Evolutionary conservation across 2,113 vertebrate genomes (phyloP), one percentile per base, ranked within the genome.

Genomic region (Eudyptes chrysolophus): DNA sequence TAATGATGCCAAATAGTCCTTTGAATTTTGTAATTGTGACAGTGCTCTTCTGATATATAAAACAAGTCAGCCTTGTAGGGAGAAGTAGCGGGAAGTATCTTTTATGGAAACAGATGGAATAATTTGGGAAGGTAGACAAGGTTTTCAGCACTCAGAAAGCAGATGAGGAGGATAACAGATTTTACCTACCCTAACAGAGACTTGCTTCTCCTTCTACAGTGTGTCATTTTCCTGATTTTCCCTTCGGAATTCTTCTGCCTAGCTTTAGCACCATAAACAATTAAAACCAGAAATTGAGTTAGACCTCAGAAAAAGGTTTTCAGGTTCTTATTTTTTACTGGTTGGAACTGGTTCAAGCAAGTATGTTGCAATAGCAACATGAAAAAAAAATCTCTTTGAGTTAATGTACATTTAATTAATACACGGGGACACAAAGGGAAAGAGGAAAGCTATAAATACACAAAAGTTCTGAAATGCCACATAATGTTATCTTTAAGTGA

Each of bases 291-390:
- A 89, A 89, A 75, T 20, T 16, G 58, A 74, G 6, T 66, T 51
- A 51, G 4, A 84, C 14, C 10, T 58, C 29, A 27, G 29, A 75
- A 46, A 66, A 34, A 36, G 8, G 3, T 55, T 80, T n/a, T 80
- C 25, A 42, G 0, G 6, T 78, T 86, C 16, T 84, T 54, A 13
- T 32, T 49, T 80, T 89, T 57, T 19, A 34, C 40, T 70, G 5
- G 4, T 34, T 64, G 40, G 17, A 87, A 10, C 6, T 65, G 24
- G 9, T 69, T 90, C 18, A 61, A 76, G 36, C 13, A 80, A 74
- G n/a, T 34, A 40, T 0, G 0, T 79, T 18, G 7, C 26, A 75
- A 55, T 15, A 66, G 16, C 20, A 66, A 32, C 0, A 0, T 10
- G 29, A 42, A 79, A 66, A 77, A 38, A 62, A n/a, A 34, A 40